Evolutionary conservation across 2,888 invertebrate species (phyloP).

Genomic region (Drosophila infuscata): DNA sequence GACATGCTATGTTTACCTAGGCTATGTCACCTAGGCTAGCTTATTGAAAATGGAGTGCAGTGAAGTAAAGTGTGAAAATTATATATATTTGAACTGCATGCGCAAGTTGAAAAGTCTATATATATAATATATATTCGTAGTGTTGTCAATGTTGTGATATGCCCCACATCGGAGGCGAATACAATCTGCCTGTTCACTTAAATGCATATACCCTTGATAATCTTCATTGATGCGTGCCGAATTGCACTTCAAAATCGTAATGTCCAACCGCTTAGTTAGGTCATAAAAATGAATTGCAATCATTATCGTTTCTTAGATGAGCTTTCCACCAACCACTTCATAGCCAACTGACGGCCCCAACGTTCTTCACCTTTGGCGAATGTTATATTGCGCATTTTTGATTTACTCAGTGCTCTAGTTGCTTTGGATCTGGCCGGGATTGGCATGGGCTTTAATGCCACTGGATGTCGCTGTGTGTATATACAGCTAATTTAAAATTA

Average conservation of each 20-base stretch:
- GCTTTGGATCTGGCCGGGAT: constrained; percentile 27
- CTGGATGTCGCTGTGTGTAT: background rate
- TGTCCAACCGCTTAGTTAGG: constrained; percentile 68
- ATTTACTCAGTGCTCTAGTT: constrained; percentile 58
- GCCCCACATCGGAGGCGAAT: background rate
- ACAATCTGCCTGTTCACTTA: constrained; percentile 32
- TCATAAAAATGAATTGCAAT: constrained; percentile 79
- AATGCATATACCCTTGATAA: constrained; percentile 26
- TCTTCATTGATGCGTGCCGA: constrained; percentile 66
- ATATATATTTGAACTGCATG: background rate
- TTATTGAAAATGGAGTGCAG: constrained; percentile 21
- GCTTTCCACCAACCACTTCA: constrained; percentile 35
- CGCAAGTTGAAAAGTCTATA: background rate
- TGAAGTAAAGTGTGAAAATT: constrained; percentile 10
- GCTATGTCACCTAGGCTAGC: constrained; percentile 31
- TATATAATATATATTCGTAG: background rate
- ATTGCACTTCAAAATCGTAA: constrained; percentile 61
- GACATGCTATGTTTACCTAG: constrained; percentile 38
- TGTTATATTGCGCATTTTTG: constrained; percentile 71
- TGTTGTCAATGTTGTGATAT: constrained; percentile 4
- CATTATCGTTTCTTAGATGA: constrained; percentile 80
- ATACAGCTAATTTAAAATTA: constrained; percentile 73
- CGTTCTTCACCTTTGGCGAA: constrained; percentile 42
- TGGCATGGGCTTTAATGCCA: constrained; percentile 26
- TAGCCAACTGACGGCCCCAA: background rate